Evolutionary conservation across 2,797 vertebrate genomes (phyloP).

Genomic region (Argyrosomus regius): DNA sequence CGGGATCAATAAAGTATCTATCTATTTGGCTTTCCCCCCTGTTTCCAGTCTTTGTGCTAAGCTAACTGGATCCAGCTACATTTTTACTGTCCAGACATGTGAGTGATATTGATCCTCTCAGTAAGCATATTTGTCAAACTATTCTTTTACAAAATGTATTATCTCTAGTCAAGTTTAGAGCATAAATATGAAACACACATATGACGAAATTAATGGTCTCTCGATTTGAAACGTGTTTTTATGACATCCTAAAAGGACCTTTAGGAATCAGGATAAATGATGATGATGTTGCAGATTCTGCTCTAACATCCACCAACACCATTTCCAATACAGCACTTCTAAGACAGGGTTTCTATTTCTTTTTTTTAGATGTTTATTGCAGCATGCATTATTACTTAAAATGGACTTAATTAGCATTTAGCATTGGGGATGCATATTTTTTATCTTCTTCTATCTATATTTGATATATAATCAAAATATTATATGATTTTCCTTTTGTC

Average conservation of each 20-base stretch:
- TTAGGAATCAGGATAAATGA: too few relatives aligned
- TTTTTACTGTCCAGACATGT: too few relatives aligned
- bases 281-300: too few relatives aligned
- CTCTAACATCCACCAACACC: too few relatives aligned
- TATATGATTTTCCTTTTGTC: background rate
- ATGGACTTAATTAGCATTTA: background rate
- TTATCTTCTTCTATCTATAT: constrained; percentile 18
- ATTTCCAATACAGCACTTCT: background rate
- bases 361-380: too few relatives aligned
- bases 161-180: background rate
- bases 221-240: background rate
- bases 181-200: background rate
- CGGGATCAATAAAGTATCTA: too few relatives aligned
- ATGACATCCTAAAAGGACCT: too few relatives aligned
- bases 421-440: constrained; percentile 8
- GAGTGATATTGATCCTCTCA: too few relatives aligned
- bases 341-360: background rate
- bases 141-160: too few relatives aligned
- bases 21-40: background rate
- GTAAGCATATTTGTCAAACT: too few relatives aligned
- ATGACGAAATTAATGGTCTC: background rate
- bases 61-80: background rate
- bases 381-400: background rate
- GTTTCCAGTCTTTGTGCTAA: background rate
- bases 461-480: constrained; percentile 15